These are phyloP conservation scores for Habropoda laboriosa DNA, from an alignment of 1,140 invertebrate genomes.

Conservation along the genomic window DNA sequence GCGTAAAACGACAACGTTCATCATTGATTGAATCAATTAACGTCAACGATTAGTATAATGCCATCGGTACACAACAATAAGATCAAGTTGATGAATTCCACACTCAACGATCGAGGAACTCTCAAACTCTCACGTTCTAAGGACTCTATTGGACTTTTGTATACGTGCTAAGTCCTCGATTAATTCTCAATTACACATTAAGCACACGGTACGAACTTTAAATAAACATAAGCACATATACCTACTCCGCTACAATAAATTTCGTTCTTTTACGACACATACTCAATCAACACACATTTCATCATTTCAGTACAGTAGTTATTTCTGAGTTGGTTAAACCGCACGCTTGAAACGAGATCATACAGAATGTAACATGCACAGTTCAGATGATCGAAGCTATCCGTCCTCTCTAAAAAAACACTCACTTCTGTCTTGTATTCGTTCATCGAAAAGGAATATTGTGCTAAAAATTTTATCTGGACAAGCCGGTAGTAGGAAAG, in stretches of 20 bases:
- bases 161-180: neutral
- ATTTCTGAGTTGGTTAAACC: slow-evolving; percentile 29
- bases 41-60: neutral
- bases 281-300: slow-evolving; percentile 44
- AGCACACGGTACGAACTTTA: slow-evolving; percentile 47
- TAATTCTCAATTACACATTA: slow-evolving; percentile 44
- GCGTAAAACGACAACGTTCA: too few species aligned
- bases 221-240: slow-evolving; percentile 49
- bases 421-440: too few species aligned
- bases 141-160: neutral
- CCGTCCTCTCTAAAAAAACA: slow-evolving; percentile 49
- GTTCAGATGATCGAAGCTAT: slow-evolving; percentile 66
- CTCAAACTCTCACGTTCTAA: neutral
- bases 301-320: slow-evolving; percentile 20
- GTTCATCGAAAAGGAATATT: slow-evolving; percentile 55
- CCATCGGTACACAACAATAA: neutral
- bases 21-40: too few species aligned
- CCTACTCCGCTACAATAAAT: slow-evolving; percentile 41
- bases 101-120: neutral
- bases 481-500: slow-evolving; percentile 42
- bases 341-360: slow-evolving; percentile 53
- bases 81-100: neutral
- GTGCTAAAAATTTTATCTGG: slow-evolving; percentile 57
- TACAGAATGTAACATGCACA: slow-evolving; percentile 54
- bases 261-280: slow-evolving; percentile 23